Percentiles rank a stretch among this genome's conserved stretches.
phyloP scores from a whole-genome alignment of 2,797 vertebrate genomes.

The Phataginus tetradactyla region DNA sequence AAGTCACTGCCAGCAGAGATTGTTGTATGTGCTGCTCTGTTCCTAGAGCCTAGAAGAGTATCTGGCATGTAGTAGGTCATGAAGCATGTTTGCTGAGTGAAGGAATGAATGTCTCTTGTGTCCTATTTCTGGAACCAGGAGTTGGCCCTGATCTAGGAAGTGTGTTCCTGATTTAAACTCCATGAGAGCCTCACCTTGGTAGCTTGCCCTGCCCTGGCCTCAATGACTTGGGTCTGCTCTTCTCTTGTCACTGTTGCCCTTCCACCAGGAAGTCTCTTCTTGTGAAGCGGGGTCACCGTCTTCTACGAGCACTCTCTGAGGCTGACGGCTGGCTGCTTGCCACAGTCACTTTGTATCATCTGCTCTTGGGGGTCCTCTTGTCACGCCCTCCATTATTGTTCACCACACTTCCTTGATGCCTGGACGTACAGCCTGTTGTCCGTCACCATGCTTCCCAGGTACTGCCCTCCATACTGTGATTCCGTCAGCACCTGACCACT shows the following conservation, averaged over 20 bases:
- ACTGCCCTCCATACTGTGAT: background rate
- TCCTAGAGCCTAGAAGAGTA: background rate
- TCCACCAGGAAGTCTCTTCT: no score
- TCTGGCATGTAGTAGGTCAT: background rate
- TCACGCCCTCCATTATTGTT: background rate
- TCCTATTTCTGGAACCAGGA: background rate
- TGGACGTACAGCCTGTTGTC: background rate
- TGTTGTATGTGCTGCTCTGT: background rate
- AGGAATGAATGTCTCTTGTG: background rate
- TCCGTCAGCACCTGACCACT: no score
- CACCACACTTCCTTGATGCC: background rate
- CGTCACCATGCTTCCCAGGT: background rate
- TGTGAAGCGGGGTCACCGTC: background rate
- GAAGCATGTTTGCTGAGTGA: background rate
- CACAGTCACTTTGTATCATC: background rate
- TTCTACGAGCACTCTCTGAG: fast-evolving
- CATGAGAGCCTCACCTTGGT: background rate
- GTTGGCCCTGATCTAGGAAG: background rate
- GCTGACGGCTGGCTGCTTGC: background rate
- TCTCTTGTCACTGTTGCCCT: no score
- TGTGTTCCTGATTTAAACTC: background rate
- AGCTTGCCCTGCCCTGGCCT: background rate
- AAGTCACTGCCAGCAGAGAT: background rate
- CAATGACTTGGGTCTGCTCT: background rate
- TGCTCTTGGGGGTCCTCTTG: background rate